These are phyloP conservation scores for Pempheris klunzingeri DNA, from an alignment of 2,797 vertebrate genomes.

Conservation along the genomic window DNA sequence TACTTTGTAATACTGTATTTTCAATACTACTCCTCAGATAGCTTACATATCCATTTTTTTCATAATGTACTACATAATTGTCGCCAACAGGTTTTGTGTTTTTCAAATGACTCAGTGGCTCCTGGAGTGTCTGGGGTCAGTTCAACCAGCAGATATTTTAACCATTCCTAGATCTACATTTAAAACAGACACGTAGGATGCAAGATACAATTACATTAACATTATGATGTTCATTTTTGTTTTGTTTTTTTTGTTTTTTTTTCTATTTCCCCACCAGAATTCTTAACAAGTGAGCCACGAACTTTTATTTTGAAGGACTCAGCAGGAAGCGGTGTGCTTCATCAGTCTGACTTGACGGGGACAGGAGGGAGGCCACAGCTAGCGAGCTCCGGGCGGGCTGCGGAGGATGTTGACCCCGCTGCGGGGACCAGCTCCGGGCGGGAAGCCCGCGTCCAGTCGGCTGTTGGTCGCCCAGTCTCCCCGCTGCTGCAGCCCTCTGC, in stretches of 20 bases:
- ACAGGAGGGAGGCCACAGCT: constrained; percentile 12
- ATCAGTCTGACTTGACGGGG: neutral
- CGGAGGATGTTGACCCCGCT: constrained; percentile 74
- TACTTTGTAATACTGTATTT: too few relatives aligned
- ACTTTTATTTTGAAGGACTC: constrained; percentile 56
- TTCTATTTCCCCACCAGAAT: too few relatives aligned
- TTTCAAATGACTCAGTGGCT: neutral
- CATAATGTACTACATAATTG: too few relatives aligned
- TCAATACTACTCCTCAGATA: too few relatives aligned
- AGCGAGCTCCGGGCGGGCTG: constrained; percentile 64
- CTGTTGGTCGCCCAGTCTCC: constrained; percentile 33
- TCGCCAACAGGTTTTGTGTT: too few relatives aligned
- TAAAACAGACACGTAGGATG: neutral
- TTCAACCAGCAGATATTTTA: neutral
- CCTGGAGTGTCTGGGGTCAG: too few relatives aligned
- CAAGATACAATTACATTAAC: neutral
- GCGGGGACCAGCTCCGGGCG: constrained; percentile 75
- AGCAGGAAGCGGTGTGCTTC: constrained; percentile 25
- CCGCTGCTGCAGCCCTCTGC: constrained; percentile 42
- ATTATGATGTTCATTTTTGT: neutral
- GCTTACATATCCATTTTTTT: too few relatives aligned
- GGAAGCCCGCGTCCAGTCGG: constrained; percentile 64
- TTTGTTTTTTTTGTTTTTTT: too few relatives aligned
- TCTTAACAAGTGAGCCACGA: rapidly evolving
- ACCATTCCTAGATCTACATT: neutral